Conservation (phyloP, 2,888 invertebrate species). For the Entomobrya multifasciata region DNA sequence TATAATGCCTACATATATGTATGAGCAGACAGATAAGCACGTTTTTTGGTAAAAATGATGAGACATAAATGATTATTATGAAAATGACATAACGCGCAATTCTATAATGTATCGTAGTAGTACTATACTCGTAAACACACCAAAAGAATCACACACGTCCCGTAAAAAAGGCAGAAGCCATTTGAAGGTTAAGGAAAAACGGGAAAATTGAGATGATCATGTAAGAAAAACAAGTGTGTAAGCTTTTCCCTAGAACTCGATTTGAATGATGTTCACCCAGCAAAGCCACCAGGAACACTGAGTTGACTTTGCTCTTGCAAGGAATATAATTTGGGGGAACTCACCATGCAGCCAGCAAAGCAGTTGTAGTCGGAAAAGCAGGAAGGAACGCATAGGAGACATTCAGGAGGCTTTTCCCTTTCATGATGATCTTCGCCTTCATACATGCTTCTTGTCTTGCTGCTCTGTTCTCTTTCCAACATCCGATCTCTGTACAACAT, state of each 20-base stretch:
- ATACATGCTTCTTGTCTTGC: slow-evolving; percentile 9
- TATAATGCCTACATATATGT: slow-evolving; percentile 28
- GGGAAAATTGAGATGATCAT: slow-evolving; percentile 22
- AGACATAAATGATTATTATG: slow-evolving; percentile 52
- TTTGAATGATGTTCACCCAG: slow-evolving; percentile 71
- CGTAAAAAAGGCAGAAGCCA: not conserved
- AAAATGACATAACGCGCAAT: slow-evolving; percentile 32
- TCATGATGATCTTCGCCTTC: not conserved
- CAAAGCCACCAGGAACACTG: slow-evolving; percentile 76
- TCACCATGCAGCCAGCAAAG: too few species aligned
- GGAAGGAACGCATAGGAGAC: slow-evolving; percentile 44
- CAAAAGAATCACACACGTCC: not conserved
- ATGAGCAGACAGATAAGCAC: slow-evolving; percentile 26
- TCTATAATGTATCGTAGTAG: not conserved
- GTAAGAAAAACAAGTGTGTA: not conserved
- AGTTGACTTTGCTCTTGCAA: slow-evolving; percentile 47
- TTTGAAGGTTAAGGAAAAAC: slow-evolving; percentile 5
- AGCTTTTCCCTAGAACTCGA: slow-evolving; percentile 30
- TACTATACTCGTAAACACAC: not conserved
- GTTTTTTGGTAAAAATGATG: slow-evolving; percentile 56
- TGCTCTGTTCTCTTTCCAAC: slow-evolving; percentile 11
- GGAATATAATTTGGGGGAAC: slow-evolving; percentile 66
- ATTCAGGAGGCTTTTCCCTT: slow-evolving; percentile 32
- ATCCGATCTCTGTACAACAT: slow-evolving; percentile 36
- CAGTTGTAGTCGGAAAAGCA: slow-evolving; percentile 20